Conservation (phyloP, 2,113 vertebrate genomes). For the Scytalopus superciliaris region DNA sequence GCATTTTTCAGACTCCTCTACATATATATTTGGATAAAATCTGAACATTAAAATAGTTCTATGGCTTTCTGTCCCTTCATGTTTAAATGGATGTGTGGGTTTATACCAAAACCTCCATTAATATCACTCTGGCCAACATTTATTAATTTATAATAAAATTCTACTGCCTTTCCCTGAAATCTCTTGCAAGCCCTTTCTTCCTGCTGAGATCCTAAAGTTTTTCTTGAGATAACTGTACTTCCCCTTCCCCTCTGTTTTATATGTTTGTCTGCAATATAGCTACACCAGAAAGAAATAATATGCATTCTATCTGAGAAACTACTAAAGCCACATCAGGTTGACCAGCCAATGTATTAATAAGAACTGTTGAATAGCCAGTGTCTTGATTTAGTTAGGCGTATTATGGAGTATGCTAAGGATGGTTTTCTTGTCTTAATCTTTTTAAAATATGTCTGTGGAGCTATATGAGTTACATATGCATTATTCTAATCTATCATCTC, state of each 20-base stretch:
- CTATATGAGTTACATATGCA: background rate
- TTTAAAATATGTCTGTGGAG: background rate
- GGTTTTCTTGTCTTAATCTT: background rate
- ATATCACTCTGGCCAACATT: background rate
- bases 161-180: background rate
- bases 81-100: background rate
- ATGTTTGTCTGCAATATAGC: background rate
- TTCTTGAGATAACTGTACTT: background rate
- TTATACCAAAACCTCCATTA: background rate
- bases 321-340: background rate
- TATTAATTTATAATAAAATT: background rate
- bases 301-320: background rate
- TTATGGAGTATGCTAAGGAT: background rate
- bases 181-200: background rate
- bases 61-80: background rate
- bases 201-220: background rate
- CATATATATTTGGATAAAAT: background rate
- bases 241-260: background rate
- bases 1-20: background rate
- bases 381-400: background rate
- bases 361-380: background rate
- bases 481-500: background rate
- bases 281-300: background rate
- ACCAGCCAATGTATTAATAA: background rate
- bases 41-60: background rate